A percentile compares a stretch with the other conserved stretches of the same genome.
Conservation (phyloP, 2,888 invertebrate species). For the Ariolimax columbianus region DNA sequence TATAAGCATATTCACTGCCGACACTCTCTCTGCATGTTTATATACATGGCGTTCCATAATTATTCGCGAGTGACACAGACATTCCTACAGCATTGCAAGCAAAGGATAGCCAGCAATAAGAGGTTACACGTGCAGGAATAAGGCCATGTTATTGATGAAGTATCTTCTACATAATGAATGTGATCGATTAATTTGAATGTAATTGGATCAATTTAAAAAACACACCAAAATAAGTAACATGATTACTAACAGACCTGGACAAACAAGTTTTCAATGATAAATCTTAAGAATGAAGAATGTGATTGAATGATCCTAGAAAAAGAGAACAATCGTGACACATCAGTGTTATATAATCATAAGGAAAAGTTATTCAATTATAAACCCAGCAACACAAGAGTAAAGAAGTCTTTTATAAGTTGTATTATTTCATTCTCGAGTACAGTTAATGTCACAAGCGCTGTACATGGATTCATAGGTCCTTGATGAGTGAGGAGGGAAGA, state of each 20-base stretch:
- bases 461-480: no score
- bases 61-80: background rate
- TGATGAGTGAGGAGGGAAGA: no score
- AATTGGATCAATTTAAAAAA: background rate
- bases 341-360: no score
- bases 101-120: background rate
- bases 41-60: background rate
- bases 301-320: no score
- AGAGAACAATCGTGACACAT: no score
- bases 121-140: background rate
- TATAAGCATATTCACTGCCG: background rate
- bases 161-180: background rate
- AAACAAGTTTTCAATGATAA: background rate
- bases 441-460: no score
- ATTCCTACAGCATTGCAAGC: background rate
- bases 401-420: background rate
- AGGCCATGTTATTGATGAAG: background rate
- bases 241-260: background rate
- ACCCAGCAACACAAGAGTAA: background rate
- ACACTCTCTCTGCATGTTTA: background rate
- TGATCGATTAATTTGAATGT: background rate
- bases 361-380: no score
- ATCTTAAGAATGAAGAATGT: no score
- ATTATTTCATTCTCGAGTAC: background rate
- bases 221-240: background rate